Percentiles rank a stretch among this genome's conserved stretches.
phyloP scores from a whole-genome alignment of 2,797 vertebrate genomes.

The Neoniphon sammara region DNA sequence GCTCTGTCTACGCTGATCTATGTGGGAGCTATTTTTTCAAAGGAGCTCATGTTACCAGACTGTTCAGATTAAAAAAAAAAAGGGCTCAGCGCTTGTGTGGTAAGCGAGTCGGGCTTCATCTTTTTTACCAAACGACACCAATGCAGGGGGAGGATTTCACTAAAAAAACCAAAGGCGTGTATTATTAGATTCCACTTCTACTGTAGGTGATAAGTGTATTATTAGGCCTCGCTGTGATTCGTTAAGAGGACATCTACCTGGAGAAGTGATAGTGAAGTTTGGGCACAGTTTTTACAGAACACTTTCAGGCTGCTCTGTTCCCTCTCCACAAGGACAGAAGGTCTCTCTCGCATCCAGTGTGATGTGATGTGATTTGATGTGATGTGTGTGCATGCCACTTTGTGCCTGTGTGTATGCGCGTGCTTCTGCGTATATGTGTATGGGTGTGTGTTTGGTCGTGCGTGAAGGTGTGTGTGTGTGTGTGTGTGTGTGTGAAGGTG shows the following conservation, averaged over 20 bases:
- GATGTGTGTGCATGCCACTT: conserved; percentile 72
- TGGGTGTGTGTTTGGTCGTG: neutral
- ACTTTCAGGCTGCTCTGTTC: conserved; percentile 60
- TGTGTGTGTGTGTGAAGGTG: conserved; percentile 57
- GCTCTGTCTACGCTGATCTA: conserved; percentile 14
- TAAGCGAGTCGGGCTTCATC: conserved; percentile 19
- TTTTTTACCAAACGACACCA: conserved; percentile 29
- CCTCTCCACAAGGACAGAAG: conserved; percentile 77
- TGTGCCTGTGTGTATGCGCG: conserved; percentile 39
- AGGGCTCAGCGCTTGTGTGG: neutral
- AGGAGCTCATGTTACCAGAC: conserved; percentile 17
- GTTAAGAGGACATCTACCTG: conserved; percentile 40
- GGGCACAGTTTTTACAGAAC: conserved; percentile 59
- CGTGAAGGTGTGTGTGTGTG: conserved; percentile 33
- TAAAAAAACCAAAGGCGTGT: conserved; percentile 42
- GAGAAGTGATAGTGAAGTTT: conserved; percentile 25
- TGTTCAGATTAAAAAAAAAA: neutral
- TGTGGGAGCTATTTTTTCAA: conserved; percentile 39
- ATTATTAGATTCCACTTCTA: conserved; percentile 39
- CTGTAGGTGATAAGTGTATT: conserved; percentile 37
- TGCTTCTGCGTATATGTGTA: conserved; percentile 5
- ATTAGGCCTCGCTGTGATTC: conserved; percentile 55
- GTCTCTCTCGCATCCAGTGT: conserved; percentile 71
- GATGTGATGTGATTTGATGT: conserved; percentile 76
- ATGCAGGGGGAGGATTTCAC: conserved; percentile 40